Base-by-base conservation (phyloP, 2,888 invertebrate species). In the Lasioglossum figueresi region DNA sequence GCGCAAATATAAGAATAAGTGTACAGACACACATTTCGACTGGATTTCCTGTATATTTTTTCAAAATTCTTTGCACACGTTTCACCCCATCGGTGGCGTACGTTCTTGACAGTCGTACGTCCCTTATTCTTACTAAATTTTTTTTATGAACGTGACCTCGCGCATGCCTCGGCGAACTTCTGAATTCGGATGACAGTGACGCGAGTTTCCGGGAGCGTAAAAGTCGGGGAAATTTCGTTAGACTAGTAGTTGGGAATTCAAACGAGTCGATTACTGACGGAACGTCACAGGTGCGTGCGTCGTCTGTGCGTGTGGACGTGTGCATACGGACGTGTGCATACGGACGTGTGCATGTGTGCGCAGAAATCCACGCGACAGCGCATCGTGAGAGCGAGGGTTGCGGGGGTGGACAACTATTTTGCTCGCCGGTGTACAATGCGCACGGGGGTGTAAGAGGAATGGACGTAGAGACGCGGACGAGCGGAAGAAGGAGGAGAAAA, bases 401-500 rank as follows among this genome's bases (percentile, higher is more conserved):
- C 34, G 37, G 23, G 68, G 68, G 37, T 68, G 37, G 68, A 68
- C 68, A 68, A 37, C 68, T 68, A 68, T 68, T 68, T 68, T 23
- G 37, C 37, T 37, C 37, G 10, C 37, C 72, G 52, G 14, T 70
- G 68, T 19, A 71, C 72, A 79, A 77, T 79, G 66, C 37, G 34
- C 45, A 43, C 34, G 23, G 12, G 72, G 48, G 66, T 31, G 71
- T 72, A 27, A 63, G 70, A 45, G 78, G 71, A 76, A 76, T 45
- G 59, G 78, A 23, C 45, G 52, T 12, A 34, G 40, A 16, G 37
- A 71, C n/a, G 31, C n/a, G 66, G 43, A 27, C 59, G 37, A 43
- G 68, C 2, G 31, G 27, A 45, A 34, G 34, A 75, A 79, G 52
- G 14, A 56, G n/a, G 71, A 43, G 68, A 43, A 73, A 76, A 85